Conservation (phyloP, 2,888 invertebrate species). For the Anthrax anthrax region DNA sequence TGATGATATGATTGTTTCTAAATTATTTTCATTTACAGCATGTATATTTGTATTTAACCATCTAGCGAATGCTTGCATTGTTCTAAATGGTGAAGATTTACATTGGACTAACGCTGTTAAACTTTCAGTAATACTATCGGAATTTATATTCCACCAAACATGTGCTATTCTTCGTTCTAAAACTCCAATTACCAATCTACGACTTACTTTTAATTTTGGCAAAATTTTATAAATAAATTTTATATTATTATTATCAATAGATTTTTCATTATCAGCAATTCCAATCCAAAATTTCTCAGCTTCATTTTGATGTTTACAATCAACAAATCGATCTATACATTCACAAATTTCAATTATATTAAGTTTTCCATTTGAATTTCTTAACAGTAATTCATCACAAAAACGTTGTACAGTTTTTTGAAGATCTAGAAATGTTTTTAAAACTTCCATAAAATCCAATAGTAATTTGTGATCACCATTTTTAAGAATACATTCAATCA, state of each 20-base stretch:
- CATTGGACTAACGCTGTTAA: constrained; percentile 34
- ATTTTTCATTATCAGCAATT: constrained; percentile 40
- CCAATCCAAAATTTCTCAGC: constrained; percentile 55
- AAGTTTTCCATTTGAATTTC: constrained; percentile 45
- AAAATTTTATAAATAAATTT: constrained; percentile 41
- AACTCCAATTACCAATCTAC: constrained; percentile 40
- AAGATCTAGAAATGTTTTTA: constrained; percentile 25
- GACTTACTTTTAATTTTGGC: constrained; percentile 43
- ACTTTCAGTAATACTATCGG: constrained; percentile 37
- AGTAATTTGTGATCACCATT: constrained; percentile 30
- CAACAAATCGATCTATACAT: constrained; percentile 33
- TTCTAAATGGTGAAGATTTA: constrained; percentile 31
- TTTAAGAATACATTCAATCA: constrained; percentile 36
- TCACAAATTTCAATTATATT: constrained; percentile 44
- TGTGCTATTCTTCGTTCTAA: constrained; percentile 43
- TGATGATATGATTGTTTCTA: constrained; percentile 40
- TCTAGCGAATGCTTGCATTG: constrained; percentile 34
- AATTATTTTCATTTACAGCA: constrained; percentile 41
- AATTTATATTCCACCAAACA: constrained; percentile 42
- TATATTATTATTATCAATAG: constrained; percentile 44
- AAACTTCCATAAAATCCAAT: constrained; percentile 30
- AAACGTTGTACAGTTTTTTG: constrained; percentile 33
- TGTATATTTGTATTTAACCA: constrained; percentile 50
- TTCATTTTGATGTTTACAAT: constrained; percentile 37
- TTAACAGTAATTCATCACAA: constrained; percentile 45